These are phyloP conservation scores for Drosophila biarmipes DNA, from an alignment of 1,140 invertebrate genomes.

Conservation along the genomic window DNA sequence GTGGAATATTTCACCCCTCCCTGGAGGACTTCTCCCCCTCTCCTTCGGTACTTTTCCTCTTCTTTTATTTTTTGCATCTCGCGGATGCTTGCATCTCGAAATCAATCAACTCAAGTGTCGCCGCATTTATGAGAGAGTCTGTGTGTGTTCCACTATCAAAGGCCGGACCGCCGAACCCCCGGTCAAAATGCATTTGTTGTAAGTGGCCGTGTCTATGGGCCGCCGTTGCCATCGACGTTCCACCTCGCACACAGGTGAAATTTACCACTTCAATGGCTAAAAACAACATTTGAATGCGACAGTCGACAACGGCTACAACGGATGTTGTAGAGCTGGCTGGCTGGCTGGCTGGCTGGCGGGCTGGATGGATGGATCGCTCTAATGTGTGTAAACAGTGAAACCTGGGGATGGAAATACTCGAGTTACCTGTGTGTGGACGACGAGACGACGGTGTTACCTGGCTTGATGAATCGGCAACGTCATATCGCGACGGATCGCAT, in stretches of 20 bases:
- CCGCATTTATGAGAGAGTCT: slow-evolving; percentile 28
- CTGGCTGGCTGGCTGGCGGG: slow-evolving; percentile 15
- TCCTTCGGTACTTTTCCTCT: slow-evolving; percentile 9
- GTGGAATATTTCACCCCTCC: slow-evolving; percentile 42
- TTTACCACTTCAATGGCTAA: slow-evolving; percentile 81
- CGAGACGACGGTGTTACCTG: slow-evolving; percentile 35
- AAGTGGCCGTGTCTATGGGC: slow-evolving; percentile 78
- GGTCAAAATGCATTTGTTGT: slow-evolving; percentile 77
- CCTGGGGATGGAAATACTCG: slow-evolving; percentile 21
- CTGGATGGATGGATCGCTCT: slow-evolving; percentile 18
- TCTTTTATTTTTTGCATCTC: slow-evolving; percentile 63
- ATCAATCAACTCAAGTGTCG: slow-evolving; percentile 82
- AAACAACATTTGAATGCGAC: slow-evolving; percentile 81
- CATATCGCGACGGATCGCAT: slow-evolving; percentile 57
- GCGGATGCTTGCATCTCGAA: slow-evolving; percentile 67
- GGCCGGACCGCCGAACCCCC: slow-evolving; percentile 51
- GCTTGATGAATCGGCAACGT: slow-evolving; percentile 73
- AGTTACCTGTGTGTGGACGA: slow-evolving; percentile 25
- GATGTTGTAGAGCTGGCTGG: slow-evolving; percentile 50
- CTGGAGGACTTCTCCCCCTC: slow-evolving; percentile 16
- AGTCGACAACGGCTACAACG: slow-evolving; percentile 71
- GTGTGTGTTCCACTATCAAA: slow-evolving; percentile 79
- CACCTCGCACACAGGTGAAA: slow-evolving; percentile 80
- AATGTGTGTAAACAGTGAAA: slow-evolving; percentile 76
- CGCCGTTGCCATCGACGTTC: slow-evolving; percentile 24